These are phyloP conservation scores for Nemotelus pantherinus DNA, from an alignment of 2,888 invertebrate species.

Conservation along the genomic window DNA sequence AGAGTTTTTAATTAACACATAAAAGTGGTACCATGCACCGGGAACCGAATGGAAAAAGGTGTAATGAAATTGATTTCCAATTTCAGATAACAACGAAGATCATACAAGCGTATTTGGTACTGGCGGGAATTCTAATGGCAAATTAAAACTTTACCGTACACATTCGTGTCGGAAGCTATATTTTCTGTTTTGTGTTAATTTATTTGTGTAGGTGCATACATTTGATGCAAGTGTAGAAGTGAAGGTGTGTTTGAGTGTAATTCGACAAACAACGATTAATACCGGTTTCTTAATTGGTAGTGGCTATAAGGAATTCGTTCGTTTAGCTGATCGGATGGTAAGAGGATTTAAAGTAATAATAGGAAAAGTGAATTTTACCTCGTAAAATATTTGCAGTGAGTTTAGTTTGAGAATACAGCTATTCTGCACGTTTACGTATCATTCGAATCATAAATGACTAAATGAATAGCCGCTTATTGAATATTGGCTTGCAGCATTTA, in stretches of 20 bases:
- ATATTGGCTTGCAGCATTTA: too few relatives aligned
- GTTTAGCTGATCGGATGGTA: not conserved
- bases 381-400: too few relatives aligned
- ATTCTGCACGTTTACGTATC: too few relatives aligned
- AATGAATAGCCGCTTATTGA: too few relatives aligned
- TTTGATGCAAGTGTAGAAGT: too few relatives aligned
- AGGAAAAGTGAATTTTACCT: constrained; percentile 41
- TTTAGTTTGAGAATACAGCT: too few relatives aligned
- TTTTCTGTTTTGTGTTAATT: too few relatives aligned
- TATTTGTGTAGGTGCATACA: too few relatives aligned
- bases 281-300: not conserved
- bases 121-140: constrained; percentile 9
- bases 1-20: constrained; percentile 51
- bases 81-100: constrained; percentile 46
- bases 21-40: constrained; percentile 39
- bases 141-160: constrained; percentile 3
- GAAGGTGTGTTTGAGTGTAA: too few relatives aligned
- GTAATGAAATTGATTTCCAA: constrained; percentile 51
- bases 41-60: constrained; percentile 35
- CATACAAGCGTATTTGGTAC: not conserved
- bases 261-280: constrained; percentile 1
- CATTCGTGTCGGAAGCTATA: too few relatives aligned
- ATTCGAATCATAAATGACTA: too few relatives aligned
- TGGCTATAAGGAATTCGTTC: not conserved
- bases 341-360: constrained; percentile 8